Conservation (phyloP, 2,797 vertebrate genomes). For the Euthynnus affinis region DNA sequence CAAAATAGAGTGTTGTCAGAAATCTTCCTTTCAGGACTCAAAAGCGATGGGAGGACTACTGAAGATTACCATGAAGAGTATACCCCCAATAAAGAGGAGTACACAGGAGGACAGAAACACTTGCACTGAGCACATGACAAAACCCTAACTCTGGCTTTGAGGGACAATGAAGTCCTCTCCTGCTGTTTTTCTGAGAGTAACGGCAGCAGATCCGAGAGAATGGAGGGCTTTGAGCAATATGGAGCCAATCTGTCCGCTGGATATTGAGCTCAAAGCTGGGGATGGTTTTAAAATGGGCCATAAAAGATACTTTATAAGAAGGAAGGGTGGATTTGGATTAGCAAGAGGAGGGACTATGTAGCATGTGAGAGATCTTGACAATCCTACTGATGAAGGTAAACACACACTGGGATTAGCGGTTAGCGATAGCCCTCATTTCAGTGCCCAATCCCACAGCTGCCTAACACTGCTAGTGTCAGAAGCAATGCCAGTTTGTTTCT, state of each 20-base stretch:
- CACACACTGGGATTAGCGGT: constrained; percentile 73
- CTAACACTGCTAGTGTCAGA: constrained; percentile 71
- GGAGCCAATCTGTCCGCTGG: constrained; percentile 56
- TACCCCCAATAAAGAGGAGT: constrained; percentile 1
- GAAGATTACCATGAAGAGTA: constrained; percentile 6
- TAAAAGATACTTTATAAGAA: constrained; percentile 55
- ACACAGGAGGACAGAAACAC: constrained; percentile 37
- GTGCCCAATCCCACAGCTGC: constrained; percentile 74
- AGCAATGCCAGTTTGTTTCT: constrained; percentile 69
- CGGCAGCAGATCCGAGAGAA: constrained; percentile 48
- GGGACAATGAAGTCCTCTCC: constrained; percentile 42
- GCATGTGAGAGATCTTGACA: constrained; percentile 57
- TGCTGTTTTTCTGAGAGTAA: constrained; percentile 49
- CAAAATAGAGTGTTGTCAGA: constrained; percentile 23
- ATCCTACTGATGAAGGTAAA: constrained; percentile 71
- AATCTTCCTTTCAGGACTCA: neutral
- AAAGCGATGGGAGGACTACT: neutral
- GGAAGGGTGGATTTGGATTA: constrained; percentile 62
- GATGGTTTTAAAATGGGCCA: constrained; percentile 61
- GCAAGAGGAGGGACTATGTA: constrained; percentile 52
- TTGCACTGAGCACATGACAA: constrained; percentile 23
- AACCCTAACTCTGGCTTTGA: constrained; percentile 42
- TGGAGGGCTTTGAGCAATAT: constrained; percentile 50
- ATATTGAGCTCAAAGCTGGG: constrained; percentile 52
- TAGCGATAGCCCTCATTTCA: constrained; percentile 67